Evolutionary conservation across 2,888 invertebrate genomes (phyloP), one percentile per base, ranked within the genome.

Genomic region (Ligdia adustata): DNA sequence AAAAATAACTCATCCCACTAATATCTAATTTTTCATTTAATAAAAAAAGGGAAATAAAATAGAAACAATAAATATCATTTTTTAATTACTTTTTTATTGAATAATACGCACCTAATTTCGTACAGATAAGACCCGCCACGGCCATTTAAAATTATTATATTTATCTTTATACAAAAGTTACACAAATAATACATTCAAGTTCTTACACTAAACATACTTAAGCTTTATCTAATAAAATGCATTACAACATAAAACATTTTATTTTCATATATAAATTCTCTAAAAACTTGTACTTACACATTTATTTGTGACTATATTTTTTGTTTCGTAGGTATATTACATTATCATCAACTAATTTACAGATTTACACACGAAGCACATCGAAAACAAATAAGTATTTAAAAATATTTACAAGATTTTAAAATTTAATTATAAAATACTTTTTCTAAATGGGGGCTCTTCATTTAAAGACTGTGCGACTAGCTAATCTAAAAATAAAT

Each of bases 391-490:
- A 15, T 31, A 22, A 22, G 16, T 28, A 12, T 29, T 44, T 32
- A 45, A 28, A 39, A 37, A 13, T 48, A 48, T 31, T 26, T 33
- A 44, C 43, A 41, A 7, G 14, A 24, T 12, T 22, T 32, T 4
- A 28, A 22, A 32, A 44, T 22, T 24, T 20, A 15, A 13, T 27
- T 15, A 32, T 40, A 18, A 18, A 13, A 75, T 80, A 83, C 82
- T 82, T 82, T 81, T 78, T 57, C 66, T 67, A 73, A 87, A 87
- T 84, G 87, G 79, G 88, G 89, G 89, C 89, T 88, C 89, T 53
- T 80, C 87, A 85, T 84, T 81, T 71, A 43, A 42, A 64, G 80
- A 74, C 80, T 56, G 57, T 67, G 72, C 44, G 57, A 63, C 63
- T 55, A 86, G 76, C 76, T 67, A 54, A 82, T 82, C 75, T 55